Percentiles rank a stretch among this genome's conserved stretches.
Evolutionary conservation across 1,140 invertebrate genomes (phyloP).

Genomic region (Drosophila ohnishii): DNA sequence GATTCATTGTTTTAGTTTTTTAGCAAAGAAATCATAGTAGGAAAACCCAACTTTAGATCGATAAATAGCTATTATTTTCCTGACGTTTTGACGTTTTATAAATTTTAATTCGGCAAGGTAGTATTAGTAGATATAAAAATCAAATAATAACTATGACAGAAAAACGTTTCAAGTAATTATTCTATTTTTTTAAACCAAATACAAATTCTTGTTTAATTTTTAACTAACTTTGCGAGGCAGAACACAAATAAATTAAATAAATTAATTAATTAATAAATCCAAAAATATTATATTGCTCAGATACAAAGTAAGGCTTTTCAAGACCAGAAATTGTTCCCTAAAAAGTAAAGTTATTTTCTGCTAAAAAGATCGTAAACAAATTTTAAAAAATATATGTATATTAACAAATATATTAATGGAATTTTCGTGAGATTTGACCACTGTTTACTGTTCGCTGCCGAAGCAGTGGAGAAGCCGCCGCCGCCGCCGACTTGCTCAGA

Average conservation of each 20-base stretch:
- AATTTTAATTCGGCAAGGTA: no score
- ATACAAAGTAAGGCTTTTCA: no score
- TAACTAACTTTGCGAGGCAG: no score
- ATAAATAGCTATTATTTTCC: background rate
- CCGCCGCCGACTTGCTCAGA: conserved; percentile 48
- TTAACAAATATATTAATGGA: background rate
- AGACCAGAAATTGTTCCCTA: no score
- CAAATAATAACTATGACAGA: background rate
- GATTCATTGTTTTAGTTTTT: background rate
- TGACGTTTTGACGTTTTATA: background rate
- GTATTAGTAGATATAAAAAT: background rate
- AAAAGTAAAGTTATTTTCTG: background rate
- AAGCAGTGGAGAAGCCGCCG: conserved; percentile 11
- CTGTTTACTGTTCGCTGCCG: conserved; percentile 9
- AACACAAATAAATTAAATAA: no score
- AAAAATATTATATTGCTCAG: no score
- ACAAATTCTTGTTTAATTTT: no score
- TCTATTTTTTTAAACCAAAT: no score
- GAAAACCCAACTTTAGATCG: background rate
- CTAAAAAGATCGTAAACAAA: no score
- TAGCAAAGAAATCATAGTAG: background rate
- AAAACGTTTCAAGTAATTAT: background rate
- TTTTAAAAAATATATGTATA: background rate
- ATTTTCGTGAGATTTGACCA: conserved; percentile 1
- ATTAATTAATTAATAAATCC: no score